Evolutionary conservation across 2,888 invertebrate species (phyloP), one percentile per base, ranked within the genome.

Genomic region (Aquatica leii): DNA sequence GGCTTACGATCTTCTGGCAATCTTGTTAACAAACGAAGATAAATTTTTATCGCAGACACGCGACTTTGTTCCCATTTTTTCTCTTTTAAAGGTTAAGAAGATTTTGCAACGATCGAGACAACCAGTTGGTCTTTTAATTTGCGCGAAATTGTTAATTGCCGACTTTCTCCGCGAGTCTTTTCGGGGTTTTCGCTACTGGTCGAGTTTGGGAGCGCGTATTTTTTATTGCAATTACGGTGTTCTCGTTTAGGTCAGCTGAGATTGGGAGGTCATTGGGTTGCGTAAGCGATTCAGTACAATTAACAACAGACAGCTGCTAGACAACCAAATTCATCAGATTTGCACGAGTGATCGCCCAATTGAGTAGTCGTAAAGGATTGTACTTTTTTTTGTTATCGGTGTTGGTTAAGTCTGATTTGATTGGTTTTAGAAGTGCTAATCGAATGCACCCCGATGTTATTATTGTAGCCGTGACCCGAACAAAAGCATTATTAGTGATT

Each of bases 191-290:
- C 40, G 40, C 14, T 40, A 40, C 24, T 6, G 24, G 24, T 24
- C 24, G 24, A 6, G 2, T 24, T 24, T 24, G 24, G 24, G 24
- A 2, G 24, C 24, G 24, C 24, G 24, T 2, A 4, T 24, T 24
- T 24, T 6, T 24, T 24, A 4, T 24, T 24, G 24, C 24, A 24
- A 24, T 24, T 24, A 24, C 35, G 62, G 59, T 55, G 59, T 59
- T 63, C 63, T 55, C 59, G 59, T 63, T 56, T 64, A 59, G 64
- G 67, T 58, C 67, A 63, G 67, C 63, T 61, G 59, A 61, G 64
- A 67, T 67, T 67, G 64, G 64, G 63, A 67, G 67, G 67, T 67
- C 67, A 65, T 60, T 65, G 65, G 65, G 65, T 65, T 65, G 65
- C 65, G 61, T 59, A 60, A 55, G 61, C 61, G 61, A 59, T 61